Evolutionary conservation across 23 tunicate genomes (phyloP).

Genomic region (Oikopleura dioica): DNA sequence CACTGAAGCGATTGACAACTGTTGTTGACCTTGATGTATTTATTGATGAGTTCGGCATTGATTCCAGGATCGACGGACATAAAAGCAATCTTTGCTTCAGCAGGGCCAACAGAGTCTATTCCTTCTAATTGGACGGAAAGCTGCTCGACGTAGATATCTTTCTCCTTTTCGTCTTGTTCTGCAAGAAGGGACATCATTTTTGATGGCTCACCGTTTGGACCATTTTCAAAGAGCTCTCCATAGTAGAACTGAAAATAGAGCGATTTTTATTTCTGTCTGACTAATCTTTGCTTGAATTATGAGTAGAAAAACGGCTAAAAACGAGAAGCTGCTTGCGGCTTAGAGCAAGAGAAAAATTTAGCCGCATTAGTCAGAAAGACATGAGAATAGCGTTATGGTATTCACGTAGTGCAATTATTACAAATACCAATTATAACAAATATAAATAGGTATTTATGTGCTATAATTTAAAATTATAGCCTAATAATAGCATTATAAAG

Average conservation of each 20-base stretch:
- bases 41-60: neutral
- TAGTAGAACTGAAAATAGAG: neutral
- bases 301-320: no score
- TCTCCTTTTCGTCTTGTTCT: neutral
- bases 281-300: no score
- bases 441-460: no score
- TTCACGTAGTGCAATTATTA: no score
- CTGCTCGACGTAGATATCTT: neutral
- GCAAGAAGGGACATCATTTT: neutral
- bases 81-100: constrained; percentile 10
- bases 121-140: neutral
- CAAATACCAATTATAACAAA: no score
- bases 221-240: neutral
- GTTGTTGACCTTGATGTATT: neutral
- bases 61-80: constrained; percentile 13
- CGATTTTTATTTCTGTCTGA: no score
- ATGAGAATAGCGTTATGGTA: no score
- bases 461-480: no score
- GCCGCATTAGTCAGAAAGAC: no score
- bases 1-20: neutral
- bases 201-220: neutral
- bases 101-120: neutral
- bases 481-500: no score
- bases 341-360: no score
- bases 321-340: no score